A percentile compares a stretch with the other conserved stretches of the same genome.
Evolutionary conservation across 2,888 invertebrate species (phyloP).

Genomic region (Punctoribates punctum): DNA sequence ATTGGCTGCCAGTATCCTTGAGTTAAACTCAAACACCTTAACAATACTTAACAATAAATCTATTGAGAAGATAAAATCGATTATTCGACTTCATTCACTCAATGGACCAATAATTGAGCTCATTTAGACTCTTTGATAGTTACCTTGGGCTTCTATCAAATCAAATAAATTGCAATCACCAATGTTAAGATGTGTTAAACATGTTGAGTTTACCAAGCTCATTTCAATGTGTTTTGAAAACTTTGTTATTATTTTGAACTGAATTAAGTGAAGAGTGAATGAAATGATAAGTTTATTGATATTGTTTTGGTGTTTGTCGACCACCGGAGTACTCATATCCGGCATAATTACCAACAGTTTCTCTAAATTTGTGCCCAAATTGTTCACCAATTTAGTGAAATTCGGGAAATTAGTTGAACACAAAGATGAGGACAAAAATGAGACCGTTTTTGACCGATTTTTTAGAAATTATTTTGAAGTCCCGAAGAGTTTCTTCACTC

Average conservation of each 20-base stretch:
- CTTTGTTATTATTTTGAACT: not conserved
- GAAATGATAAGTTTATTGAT: not conserved
- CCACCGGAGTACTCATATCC: not conserved
- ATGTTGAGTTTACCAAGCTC: no score
- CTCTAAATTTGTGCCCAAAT: not conserved
- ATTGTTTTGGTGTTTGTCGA: not conserved
- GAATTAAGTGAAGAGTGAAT: not conserved
- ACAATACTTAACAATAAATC: no score
- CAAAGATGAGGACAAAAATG: not conserved
- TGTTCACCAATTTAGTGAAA: not conserved
- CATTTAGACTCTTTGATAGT: no score
- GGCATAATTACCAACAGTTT: not conserved
- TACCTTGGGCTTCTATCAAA: no score
- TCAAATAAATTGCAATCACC: no score
- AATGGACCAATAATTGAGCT: no score
- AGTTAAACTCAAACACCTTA: no score
- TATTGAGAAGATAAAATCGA: no score
- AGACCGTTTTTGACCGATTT: not conserved
- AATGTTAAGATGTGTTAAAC: no score
- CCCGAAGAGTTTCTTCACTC: constrained; percentile 58
- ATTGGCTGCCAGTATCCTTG: no score
- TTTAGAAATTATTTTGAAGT: not conserved
- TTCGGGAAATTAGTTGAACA: constrained; percentile 15
- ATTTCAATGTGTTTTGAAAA: no score
- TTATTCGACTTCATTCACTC: no score